These are phyloP conservation scores for Drosophila falleni DNA, from an alignment of 2,888 invertebrate genomes.

Conservation along the genomic window DNA sequence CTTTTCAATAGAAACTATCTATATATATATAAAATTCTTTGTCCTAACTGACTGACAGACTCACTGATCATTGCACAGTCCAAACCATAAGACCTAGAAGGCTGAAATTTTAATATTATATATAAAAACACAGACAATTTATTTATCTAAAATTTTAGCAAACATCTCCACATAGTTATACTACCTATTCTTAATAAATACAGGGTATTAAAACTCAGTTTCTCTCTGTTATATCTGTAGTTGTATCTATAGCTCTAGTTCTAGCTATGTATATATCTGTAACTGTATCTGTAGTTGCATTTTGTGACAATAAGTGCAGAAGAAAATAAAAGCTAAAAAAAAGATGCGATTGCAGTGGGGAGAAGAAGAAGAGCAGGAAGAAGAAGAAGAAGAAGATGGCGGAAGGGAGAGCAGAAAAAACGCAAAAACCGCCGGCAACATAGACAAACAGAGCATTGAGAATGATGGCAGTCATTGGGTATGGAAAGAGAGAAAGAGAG, in stretches of 20 bases:
- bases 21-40: too few relatives aligned
- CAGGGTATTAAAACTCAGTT: constrained; percentile 18
- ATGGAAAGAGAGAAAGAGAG: background rate
- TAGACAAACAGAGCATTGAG: constrained; percentile 43
- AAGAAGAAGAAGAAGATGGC: constrained; percentile 11
- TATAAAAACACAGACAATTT: too few relatives aligned
- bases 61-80: too few relatives aligned
- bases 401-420: constrained; percentile 5
- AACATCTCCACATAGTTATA: background rate
- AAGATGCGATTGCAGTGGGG: constrained; percentile 5
- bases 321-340: constrained; percentile 29
- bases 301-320: constrained; percentile 69
- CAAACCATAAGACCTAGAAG: too few relatives aligned
- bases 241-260: constrained; percentile 25
- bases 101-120: too few relatives aligned
- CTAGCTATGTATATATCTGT: constrained; percentile 36
- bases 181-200: background rate
- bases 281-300: constrained; percentile 52
- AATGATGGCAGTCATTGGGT: constrained; percentile 35
- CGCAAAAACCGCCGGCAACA: constrained; percentile 34
- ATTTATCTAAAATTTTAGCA: background rate
- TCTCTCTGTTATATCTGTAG: constrained; percentile 6
- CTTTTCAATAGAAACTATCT: too few relatives aligned
- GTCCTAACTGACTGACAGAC: too few relatives aligned
- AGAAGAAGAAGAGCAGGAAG: constrained; percentile 9